phyloP scores from a whole-genome alignment of 1,140 invertebrate species.

The Phymorhynchus buccinoides region DNA sequence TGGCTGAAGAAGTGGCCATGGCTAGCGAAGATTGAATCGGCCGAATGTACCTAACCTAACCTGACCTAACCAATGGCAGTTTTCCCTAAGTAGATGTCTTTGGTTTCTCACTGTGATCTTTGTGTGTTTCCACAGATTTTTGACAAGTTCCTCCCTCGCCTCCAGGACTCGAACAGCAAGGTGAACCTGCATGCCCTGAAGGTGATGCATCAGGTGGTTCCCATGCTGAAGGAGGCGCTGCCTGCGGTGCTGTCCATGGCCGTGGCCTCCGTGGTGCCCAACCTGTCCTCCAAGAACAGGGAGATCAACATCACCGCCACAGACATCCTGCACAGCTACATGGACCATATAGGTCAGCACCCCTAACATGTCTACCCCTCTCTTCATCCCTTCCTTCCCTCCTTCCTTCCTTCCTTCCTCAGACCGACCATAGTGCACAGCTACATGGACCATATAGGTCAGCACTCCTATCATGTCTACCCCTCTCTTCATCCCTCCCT shows the following conservation, averaged over 20 bases:
- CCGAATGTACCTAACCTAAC: too few species aligned
- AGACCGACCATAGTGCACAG: too few species aligned
- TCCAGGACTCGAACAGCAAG: slow-evolving; percentile 73
- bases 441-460: not conserved
- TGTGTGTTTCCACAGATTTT: slow-evolving; percentile 67
- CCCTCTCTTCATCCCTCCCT: too few species aligned
- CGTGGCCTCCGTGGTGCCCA: slow-evolving; percentile 65
- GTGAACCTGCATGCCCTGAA: slow-evolving; percentile 71
- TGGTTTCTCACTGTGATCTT: too few species aligned
- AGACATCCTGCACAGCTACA: slow-evolving; percentile 66
- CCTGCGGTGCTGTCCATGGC: slow-evolving; percentile 64
- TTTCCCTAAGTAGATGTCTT: too few species aligned
- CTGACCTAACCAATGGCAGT: too few species aligned
- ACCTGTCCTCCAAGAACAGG: slow-evolving; percentile 73
- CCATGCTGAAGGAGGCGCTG: slow-evolving; percentile 63
- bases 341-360: slow-evolving; percentile 69
- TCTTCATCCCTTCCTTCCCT: not conserved
- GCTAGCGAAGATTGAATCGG: too few species aligned
- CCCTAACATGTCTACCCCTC: not conserved
- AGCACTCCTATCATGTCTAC: too few species aligned
- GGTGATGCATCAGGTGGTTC: slow-evolving; percentile 68
- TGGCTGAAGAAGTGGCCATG: too few species aligned
- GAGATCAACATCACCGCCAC: slow-evolving; percentile 69
- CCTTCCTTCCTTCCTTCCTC: slow-evolving; percentile 18
- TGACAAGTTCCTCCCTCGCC: slow-evolving; percentile 71